Evolutionary conservation across 2,888 invertebrate species (phyloP).

Genomic region (Latrodectus elegans): DNA sequence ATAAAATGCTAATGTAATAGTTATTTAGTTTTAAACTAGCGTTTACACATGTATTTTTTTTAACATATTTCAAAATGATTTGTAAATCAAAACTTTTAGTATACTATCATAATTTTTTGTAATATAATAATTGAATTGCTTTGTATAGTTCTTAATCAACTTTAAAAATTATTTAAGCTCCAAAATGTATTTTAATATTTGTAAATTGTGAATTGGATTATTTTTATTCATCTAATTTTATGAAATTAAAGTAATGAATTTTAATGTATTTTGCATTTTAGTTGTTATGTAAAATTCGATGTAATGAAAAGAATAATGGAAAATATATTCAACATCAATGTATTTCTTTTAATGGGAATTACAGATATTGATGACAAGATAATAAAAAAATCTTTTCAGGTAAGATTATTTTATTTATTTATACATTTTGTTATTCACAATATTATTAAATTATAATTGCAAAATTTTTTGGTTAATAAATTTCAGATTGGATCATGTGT

Average conservation of each 20-base stretch:
- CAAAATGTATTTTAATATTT: too few relatives aligned
- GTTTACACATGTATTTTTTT: too few relatives aligned
- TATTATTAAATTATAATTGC: neutral
- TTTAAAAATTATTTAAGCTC: too few relatives aligned
- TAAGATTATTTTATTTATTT: constrained; percentile 16
- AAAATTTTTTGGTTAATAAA: constrained; percentile 12
- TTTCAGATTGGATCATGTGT: constrained; percentile 14
- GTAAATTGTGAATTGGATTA: too few relatives aligned
- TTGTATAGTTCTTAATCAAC: too few relatives aligned
- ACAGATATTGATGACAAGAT: constrained; percentile 98
- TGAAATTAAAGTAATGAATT: neutral
- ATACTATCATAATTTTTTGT: too few relatives aligned
- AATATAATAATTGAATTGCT: too few relatives aligned
- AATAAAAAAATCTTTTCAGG: constrained; percentile 81
- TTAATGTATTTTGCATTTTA: constrained; percentile 73
- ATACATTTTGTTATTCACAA: neutral
- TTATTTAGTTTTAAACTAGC: too few relatives aligned
- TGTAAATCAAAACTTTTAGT: too few relatives aligned
- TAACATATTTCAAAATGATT: too few relatives aligned
- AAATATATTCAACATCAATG: constrained; percentile 84
- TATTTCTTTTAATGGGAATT: constrained; percentile 90
- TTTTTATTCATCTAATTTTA: too few relatives aligned
- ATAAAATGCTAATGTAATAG: too few relatives aligned
- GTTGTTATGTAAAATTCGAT: constrained; percentile 90
- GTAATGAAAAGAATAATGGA: constrained; percentile 88